Conservation (phyloP, 2,797 vertebrate species). For the Pseudotriccus pelzelni region DNA sequence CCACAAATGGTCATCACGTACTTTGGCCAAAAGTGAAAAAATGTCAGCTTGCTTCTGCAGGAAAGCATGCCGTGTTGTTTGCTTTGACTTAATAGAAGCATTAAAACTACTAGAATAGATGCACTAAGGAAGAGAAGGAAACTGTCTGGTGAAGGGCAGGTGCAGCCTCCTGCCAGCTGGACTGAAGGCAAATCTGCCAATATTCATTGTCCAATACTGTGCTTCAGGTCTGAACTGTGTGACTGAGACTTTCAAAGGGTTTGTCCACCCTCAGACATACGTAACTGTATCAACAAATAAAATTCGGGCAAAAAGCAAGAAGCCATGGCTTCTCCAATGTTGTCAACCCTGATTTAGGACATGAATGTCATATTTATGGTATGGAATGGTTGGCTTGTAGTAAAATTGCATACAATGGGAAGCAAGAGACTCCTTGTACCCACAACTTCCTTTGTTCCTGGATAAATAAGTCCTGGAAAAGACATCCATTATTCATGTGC, state of each 20-base stretch:
- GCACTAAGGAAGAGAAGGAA: neutral
- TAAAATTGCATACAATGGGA: neutral
- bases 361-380: neutral
- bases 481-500: neutral
- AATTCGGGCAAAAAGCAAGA: neutral
- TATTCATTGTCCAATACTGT: rapidly evolving
- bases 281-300: neutral
- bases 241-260: neutral
- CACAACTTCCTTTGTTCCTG: neutral
- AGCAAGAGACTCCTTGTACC: neutral
- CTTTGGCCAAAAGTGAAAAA: neutral
- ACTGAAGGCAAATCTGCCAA: neutral
- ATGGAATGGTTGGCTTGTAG: neutral
- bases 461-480: neutral
- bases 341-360: neutral
- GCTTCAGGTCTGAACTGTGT: neutral
- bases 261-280: neutral
- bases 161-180: neutral
- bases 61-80: neutral
- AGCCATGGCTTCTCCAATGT: neutral
- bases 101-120: neutral
- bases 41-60: neutral
- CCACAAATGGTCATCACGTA: neutral
- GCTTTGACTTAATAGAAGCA: neutral
- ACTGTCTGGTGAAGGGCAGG: neutral